Conservation (phyloP, 2,888 invertebrate genomes). For the Zaprionus obscuricornis region DNA sequence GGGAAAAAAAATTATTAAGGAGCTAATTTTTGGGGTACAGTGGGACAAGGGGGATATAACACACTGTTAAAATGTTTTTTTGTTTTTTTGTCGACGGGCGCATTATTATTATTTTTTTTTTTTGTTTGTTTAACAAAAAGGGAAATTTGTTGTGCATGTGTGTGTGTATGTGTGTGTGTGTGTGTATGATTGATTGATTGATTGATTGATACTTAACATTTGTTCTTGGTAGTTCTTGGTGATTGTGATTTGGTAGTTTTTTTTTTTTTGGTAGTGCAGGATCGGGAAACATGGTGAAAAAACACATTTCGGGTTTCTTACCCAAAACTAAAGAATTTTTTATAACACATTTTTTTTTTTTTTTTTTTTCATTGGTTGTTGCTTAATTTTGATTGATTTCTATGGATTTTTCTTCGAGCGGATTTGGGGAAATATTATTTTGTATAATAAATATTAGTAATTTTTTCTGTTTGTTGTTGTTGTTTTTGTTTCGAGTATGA, state of each 20-base stretch:
- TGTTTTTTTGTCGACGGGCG: too few species aligned
- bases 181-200: slow-evolving; percentile 6
- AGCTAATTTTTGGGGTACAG: not conserved
- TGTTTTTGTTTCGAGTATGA: too few species aligned
- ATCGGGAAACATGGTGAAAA: too few species aligned
- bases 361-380: slow-evolving; percentile 7
- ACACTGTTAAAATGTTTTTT: too few species aligned
- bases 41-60: too few species aligned
- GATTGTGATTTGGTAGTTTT: not conserved
- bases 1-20: slow-evolving; percentile 32
- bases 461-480: slow-evolving; percentile 29
- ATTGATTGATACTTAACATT: slow-evolving; percentile 48
- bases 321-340: too few species aligned
- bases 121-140: too few species aligned
- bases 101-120: too few species aligned
- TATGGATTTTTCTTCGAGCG: not conserved
- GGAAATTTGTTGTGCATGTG: too few species aligned
- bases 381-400: slow-evolving; percentile 1
- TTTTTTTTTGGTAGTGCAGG: slow-evolving; percentile 15
- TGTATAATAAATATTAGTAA: slow-evolving; percentile 53
- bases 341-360: not conserved
- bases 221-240: slow-evolving; percentile 29
- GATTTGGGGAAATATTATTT: slow-evolving; percentile 2
- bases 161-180: not conserved
- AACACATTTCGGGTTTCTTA: too few species aligned